These are phyloP conservation scores for Poeciliopsis turrubarensis DNA, from an alignment of 2,113 vertebrate species.

Conservation along the genomic window DNA sequence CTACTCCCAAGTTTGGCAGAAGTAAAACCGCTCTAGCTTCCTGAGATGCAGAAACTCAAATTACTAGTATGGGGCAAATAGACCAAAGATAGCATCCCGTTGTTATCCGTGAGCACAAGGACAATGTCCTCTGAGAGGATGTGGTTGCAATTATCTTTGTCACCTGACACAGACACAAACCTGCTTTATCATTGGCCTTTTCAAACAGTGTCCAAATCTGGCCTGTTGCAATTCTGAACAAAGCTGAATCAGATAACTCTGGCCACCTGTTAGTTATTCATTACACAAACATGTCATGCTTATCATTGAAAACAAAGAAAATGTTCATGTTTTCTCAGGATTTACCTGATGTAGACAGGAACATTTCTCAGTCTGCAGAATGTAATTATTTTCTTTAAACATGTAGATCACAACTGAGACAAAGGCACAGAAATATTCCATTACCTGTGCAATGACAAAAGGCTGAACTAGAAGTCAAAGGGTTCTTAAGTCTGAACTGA, in stretches of 20 bases:
- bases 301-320: constrained; percentile 47
- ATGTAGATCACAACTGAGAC: background rate
- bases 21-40: background rate
- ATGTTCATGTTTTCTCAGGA: constrained; percentile 38
- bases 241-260: constrained; percentile 53
- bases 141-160: constrained; percentile 66
- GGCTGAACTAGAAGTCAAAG: background rate
- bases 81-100: constrained; percentile 29
- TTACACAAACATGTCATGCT: constrained; percentile 49
- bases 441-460: background rate
- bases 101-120: constrained; percentile 59
- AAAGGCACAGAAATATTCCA: background rate
- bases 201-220: constrained; percentile 44
- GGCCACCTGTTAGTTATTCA: constrained; percentile 49
- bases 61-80: constrained; percentile 35
- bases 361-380: constrained; percentile 16
- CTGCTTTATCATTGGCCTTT: constrained; percentile 46
- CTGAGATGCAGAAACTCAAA: constrained; percentile 30
- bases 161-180: constrained; percentile 66
- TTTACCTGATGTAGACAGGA: constrained; percentile 35
- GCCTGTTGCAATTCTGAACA: constrained; percentile 25
- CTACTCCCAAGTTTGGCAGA: constrained; percentile 23
- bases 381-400: background rate
- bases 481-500: background rate
- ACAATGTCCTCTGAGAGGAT: constrained; percentile 70